Conservation (phyloP, 2,888 invertebrate species). For the Clitarchus hookeri region DNA sequence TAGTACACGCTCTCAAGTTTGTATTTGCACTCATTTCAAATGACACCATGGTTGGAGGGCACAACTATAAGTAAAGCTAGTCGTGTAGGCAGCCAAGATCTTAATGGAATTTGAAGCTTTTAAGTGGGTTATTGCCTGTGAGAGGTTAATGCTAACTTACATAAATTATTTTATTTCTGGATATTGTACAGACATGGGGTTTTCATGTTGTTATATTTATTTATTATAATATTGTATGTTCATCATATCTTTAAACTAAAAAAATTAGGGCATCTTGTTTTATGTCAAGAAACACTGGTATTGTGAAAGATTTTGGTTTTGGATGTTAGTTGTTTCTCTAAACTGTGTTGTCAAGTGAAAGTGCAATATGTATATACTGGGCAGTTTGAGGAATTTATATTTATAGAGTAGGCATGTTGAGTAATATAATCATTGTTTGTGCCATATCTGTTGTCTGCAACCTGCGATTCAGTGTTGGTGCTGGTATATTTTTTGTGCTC, state of each 20-base stretch:
- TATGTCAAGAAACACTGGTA: neutral
- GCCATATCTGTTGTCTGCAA: neutral
- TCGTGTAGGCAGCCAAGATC: neutral
- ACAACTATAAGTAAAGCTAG: neutral
- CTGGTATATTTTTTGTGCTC: neutral
- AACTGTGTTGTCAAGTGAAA: conserved; percentile 33
- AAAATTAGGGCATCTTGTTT: neutral
- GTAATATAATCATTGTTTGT: neutral
- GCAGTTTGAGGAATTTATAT: neutral
- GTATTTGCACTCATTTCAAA: neutral
- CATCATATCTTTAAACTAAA: too few species aligned
- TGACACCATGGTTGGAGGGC: conserved; percentile 37
- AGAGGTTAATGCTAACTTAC: neutral
- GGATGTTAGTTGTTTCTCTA: conserved; percentile 25
- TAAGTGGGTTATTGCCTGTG: neutral
- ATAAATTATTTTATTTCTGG: conserved; percentile 5
- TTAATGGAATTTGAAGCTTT: too few species aligned
- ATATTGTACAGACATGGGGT: neutral
- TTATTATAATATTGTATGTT: too few species aligned
- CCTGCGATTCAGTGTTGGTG: neutral
- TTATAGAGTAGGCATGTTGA: neutral
- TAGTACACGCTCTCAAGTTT: neutral
- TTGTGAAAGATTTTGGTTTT: neutral
- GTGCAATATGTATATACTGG: conserved; percentile 3
- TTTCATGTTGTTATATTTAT: neutral